Evolutionary conservation across 2,797 vertebrate species (phyloP).

Genomic region (Bryconaethiops microstoma): DNA sequence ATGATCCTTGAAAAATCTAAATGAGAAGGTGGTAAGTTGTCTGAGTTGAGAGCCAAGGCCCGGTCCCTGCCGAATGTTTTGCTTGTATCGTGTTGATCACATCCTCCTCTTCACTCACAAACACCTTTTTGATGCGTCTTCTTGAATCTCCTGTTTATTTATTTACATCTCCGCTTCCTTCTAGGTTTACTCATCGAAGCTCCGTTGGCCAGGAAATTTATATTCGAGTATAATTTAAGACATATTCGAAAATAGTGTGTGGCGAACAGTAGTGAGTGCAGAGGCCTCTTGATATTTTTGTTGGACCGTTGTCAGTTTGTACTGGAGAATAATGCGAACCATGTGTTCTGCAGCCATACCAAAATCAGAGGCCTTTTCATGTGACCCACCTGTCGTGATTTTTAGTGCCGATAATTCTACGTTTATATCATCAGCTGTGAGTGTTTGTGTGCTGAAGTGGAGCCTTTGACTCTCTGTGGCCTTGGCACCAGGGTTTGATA

Average conservation of each 20-base stretch:
- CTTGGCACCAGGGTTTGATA: slow-evolving; percentile 29
- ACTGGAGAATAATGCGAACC: slow-evolving; percentile 87
- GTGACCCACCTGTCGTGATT: slow-evolving; percentile 90
- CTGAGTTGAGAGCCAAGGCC: slow-evolving; percentile 17
- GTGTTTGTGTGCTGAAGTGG: slow-evolving; percentile 34
- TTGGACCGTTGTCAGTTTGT: slow-evolving; percentile 84
- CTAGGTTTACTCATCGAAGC: slow-evolving; percentile 58
- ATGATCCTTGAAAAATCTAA: slow-evolving; percentile 38
- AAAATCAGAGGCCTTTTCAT: slow-evolving; percentile 82
- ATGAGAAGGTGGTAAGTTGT: slow-evolving; percentile 23
- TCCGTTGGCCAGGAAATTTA: slow-evolving; percentile 60
- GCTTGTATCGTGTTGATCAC: slow-evolving; percentile 55
- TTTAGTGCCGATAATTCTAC: slow-evolving; percentile 80
- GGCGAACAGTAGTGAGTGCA: slow-evolving; percentile 63
- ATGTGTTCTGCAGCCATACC: slow-evolving; percentile 82
- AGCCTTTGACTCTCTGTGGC: neutral
- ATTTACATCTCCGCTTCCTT: slow-evolving; percentile 65
- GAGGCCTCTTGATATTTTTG: slow-evolving; percentile 62
- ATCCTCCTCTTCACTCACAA: slow-evolving; percentile 32
- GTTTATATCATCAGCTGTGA: slow-evolving; percentile 77
- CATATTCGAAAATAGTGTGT: slow-evolving; percentile 68
- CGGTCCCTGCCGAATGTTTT: slow-evolving; percentile 50
- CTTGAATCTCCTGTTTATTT: slow-evolving; percentile 60
- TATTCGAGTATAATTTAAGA: slow-evolving; percentile 67
- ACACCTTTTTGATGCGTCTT: slow-evolving; percentile 57